Evolutionary conservation across 2,113 vertebrate genomes (phyloP), one percentile per base, ranked within the genome.

Genomic region (Raphicerus campestris): DNA sequence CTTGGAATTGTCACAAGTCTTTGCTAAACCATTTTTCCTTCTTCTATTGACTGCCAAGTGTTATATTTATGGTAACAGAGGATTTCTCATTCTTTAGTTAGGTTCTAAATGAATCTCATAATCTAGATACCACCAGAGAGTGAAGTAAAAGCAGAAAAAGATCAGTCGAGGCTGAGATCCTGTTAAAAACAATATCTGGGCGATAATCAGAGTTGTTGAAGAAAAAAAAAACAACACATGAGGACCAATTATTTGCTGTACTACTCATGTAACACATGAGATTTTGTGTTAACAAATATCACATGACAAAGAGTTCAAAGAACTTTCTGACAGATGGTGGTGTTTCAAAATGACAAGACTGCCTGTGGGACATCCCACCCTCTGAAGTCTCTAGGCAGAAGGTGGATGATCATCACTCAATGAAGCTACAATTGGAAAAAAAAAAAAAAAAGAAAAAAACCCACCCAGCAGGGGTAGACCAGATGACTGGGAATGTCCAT

Each of bases 1-100:
- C 96, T 97, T 95, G 55, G 91, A 85, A 91, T 94, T 60, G 85
- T 87, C 39, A 73, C n/a, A 42, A 87, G 88, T 19, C 16, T 89
- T 47, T 78, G 87, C 90, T 88, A 61, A 81, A 75, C 13, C 1
- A 0, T 55, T 55, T 87, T 96, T 91, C 70, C 45, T 83, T 77
- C 61, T 22, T 61, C 47, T 30, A 86, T 6, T 16, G 88, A 91
- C 78, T 61, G 53, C 51, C 51, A 80, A 75, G 17, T 45, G 70
- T 56, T 95, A 15, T 51, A 78, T 91, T 87, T 73, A 42, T 32
- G 47, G 73, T 82, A 91, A 73, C 45, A 84, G 90, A 87, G n/a
- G 19, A 75, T 42, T 80, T 87, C 45, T 96, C 42, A 47, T 49
- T 26, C 78, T 93, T 66, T n/a, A 73, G 56, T 66, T 94, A 49